Evolutionary conservation across 2,113 vertebrate species (phyloP).

Genomic region (Hiodon alosoides): DNA sequence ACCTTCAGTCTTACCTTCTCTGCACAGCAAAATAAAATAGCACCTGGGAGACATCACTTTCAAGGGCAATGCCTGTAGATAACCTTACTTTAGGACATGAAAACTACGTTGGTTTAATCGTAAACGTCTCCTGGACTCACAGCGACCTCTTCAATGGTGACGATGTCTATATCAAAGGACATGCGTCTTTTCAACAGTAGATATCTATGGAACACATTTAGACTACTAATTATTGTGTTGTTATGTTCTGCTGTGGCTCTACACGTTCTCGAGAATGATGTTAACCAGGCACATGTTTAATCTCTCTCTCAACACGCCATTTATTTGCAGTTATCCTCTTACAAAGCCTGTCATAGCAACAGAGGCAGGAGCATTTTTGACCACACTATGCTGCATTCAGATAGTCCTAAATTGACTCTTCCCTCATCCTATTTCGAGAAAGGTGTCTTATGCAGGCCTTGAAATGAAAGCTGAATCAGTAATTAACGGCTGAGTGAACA

Average conservation of each 20-base stretch:
- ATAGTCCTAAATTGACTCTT: not conserved
- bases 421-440: not conserved
- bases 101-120: not conserved
- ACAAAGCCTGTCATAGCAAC: not conserved
- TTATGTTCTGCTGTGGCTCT: not conserved
- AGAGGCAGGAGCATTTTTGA: not conserved
- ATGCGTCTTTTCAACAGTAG: not conserved
- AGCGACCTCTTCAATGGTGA: not conserved
- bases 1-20: constrained; percentile 9
- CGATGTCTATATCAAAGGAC: not conserved
- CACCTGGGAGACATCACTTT: not conserved
- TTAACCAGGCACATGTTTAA: not conserved
- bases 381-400: not conserved
- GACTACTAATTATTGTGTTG: not conserved
- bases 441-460: not conserved
- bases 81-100: not conserved
- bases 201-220: not conserved
- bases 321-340: not conserved
- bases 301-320: not conserved
- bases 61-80: not conserved
- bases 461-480: not conserved
- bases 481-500: not conserved
- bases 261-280: not conserved
- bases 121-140: not conserved
- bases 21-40: not conserved